These are phyloP conservation scores for Gymnothorax javanicus DNA, from an alignment of 2,797 vertebrate genomes.

Conservation along the genomic window DNA sequence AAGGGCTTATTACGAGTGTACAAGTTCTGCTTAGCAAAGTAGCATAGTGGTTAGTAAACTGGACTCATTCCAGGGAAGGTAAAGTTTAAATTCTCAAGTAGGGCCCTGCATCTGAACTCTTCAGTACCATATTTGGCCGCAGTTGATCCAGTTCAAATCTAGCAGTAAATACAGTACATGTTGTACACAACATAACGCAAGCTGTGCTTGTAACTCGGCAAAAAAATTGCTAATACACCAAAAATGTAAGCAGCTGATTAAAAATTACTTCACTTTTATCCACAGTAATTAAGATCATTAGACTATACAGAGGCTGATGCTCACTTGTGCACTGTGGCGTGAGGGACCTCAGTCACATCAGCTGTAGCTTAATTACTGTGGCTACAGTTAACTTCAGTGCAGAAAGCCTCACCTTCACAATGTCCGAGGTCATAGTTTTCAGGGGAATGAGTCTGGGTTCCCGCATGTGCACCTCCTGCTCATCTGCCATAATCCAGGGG, in stretches of 20 bases:
- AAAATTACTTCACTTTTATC: too few relatives aligned
- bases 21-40: too few relatives aligned
- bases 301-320: too few relatives aligned
- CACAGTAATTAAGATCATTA: too few relatives aligned
- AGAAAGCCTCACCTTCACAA: conserved; percentile 81
- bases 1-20: neutral
- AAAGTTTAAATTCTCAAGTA: neutral
- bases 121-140: too few relatives aligned
- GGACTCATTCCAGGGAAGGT: neutral
- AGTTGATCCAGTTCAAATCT: neutral
- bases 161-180: neutral
- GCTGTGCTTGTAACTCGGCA: neutral
- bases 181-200: neutral
- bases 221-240: neutral
- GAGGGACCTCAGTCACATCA: too few relatives aligned
- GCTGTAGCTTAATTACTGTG: too few relatives aligned
- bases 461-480: conserved; percentile 94
- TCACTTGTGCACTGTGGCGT: too few relatives aligned
- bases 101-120: neutral
- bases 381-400: neutral
- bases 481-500: conserved; percentile 96
- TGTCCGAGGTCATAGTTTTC: conserved; percentile 96
- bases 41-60: neutral
- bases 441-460: conserved; percentile 92
- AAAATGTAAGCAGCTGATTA: too few relatives aligned